Percentiles rank a stretch among this genome's conserved stretches.
phyloP scores from a whole-genome alignment of 2,113 vertebrate species.

The Smithornis capensis region DNA sequence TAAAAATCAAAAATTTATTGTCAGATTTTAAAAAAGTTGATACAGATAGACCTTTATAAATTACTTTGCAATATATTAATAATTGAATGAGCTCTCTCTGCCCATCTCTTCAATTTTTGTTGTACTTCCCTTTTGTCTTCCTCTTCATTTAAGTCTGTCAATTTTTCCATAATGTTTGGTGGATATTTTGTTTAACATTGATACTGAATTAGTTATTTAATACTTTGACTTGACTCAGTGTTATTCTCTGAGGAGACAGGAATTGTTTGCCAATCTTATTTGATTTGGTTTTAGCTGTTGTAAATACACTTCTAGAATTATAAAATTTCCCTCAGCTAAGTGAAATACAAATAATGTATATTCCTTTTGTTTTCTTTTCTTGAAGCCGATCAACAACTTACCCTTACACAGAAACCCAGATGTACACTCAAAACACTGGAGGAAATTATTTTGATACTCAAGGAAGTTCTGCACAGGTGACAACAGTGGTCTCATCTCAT shows the following conservation, averaged over 20 bases:
- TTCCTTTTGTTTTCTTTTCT: constrained; percentile 49
- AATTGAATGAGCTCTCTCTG: background rate
- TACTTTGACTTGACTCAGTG: background rate
- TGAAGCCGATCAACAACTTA: constrained; percentile 85
- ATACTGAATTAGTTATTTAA: background rate
- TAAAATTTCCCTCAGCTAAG: background rate
- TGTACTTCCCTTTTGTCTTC: background rate
- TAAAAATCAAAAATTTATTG: background rate
- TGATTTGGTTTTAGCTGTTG: background rate
- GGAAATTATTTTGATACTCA: constrained; percentile 85
- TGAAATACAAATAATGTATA: constrained; percentile 38
- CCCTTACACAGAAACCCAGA: constrained; percentile 85
- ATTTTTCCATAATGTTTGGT: background rate
- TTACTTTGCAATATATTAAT: background rate
- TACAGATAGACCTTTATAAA: background rate
- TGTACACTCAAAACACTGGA: constrained; percentile 86
- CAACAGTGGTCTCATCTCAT: constrained; percentile 83
- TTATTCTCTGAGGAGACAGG: background rate
- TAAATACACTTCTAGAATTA: background rate
- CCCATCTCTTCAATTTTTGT: background rate
- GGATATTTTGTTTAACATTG: background rate
- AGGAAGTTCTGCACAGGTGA: constrained; percentile 84
- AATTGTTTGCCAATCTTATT: background rate
- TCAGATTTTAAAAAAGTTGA: background rate
- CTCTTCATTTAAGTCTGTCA: background rate